phyloP scores from a whole-genome alignment of 2,888 invertebrate species.

The Polylopha cassiicola region DNA sequence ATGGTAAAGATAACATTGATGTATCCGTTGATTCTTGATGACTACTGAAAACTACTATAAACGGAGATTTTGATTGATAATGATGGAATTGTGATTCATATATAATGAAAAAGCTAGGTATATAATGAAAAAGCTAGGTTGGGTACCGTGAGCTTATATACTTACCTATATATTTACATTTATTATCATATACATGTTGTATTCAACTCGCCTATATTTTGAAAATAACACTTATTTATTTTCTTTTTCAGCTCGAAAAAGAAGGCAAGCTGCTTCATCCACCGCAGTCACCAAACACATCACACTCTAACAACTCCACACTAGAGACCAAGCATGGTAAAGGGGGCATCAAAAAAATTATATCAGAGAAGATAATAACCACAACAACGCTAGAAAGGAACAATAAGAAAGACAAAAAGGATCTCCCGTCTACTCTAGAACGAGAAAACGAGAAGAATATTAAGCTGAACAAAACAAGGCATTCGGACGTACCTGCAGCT shows the following conservation, averaged over 20 bases:
- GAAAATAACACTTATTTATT: slow-evolving; percentile 1
- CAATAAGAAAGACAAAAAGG: slow-evolving; percentile 67
- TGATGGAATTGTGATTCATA: too few relatives aligned
- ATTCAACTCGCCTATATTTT: neutral
- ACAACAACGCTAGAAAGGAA: slow-evolving; percentile 66
- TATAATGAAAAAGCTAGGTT: too few relatives aligned
- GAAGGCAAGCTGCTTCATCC: slow-evolving; percentile 66
- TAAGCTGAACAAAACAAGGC: slow-evolving; percentile 56
- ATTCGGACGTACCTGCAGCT: slow-evolving; percentile 50
- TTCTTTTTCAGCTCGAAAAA: slow-evolving; percentile 68
- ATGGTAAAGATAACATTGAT: slow-evolving; percentile 5
- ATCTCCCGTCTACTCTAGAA: slow-evolving; percentile 58
- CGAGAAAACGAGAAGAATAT: slow-evolving; percentile 71
- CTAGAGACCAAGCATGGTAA: slow-evolving; percentile 68
- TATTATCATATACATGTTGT: neutral
- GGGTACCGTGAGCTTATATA: too few relatives aligned
- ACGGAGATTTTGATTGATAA: too few relatives aligned
- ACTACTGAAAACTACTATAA: too few relatives aligned
- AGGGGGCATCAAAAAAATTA: slow-evolving; percentile 69
- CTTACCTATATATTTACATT: too few relatives aligned
- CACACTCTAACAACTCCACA: slow-evolving; percentile 70
- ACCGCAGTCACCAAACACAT: slow-evolving; percentile 63
- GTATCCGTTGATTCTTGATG: too few relatives aligned
- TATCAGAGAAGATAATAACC: slow-evolving; percentile 68
- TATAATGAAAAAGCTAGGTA: too few relatives aligned